Conservation (phyloP, 1,140 invertebrate species). For the Scylla paramamosain region DNA sequence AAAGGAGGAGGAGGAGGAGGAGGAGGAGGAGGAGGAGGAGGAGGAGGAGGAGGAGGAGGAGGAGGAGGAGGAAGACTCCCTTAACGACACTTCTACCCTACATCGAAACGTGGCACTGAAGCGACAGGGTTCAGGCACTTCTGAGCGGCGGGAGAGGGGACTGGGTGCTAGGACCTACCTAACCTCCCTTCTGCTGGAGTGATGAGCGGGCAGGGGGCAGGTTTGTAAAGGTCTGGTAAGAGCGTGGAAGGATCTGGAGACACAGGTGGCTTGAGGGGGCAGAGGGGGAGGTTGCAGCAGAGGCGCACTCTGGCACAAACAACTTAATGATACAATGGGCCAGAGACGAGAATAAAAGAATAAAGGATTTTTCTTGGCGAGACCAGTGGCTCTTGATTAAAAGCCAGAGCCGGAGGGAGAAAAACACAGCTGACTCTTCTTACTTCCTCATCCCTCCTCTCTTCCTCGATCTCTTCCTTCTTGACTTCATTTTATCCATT, state of each 20-base stretch:
- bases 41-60: slow-evolving; percentile 15
- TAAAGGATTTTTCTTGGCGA: background rate
- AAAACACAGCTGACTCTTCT: background rate
- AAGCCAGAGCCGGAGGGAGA: background rate
- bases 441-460: background rate
- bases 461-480: background rate
- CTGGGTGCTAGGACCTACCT: background rate
- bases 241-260: too few relatives aligned
- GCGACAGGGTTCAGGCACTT: too few relatives aligned
- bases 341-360: background rate
- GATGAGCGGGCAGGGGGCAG: background rate
- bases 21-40: background rate
- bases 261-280: too few relatives aligned
- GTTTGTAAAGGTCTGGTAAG: too few relatives aligned
- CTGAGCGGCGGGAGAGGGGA: background rate
- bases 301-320: background rate
- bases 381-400: background rate
- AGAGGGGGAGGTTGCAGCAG: too few relatives aligned
- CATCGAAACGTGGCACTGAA: too few relatives aligned
- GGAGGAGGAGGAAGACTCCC: too few relatives aligned
- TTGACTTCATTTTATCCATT: background rate
- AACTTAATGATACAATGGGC: background rate
- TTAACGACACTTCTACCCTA: too few relatives aligned
- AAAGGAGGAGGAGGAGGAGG: background rate
- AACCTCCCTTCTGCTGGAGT: background rate